Base-by-base conservation (phyloP, 2,888 invertebrate genomes). In the Tillus elongatus region DNA sequence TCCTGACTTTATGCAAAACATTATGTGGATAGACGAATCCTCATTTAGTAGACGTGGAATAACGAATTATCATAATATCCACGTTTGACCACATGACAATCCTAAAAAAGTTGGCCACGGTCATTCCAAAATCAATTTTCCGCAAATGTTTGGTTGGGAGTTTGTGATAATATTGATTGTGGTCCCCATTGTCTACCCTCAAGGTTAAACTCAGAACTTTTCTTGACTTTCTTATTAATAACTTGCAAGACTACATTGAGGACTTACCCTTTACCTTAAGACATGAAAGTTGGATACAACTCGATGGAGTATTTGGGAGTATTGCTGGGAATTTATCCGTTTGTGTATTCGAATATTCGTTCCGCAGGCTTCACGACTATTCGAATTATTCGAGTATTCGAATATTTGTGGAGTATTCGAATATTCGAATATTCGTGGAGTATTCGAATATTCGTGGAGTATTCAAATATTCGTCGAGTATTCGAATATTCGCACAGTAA, bases 231-330 rank as follows among this genome's bases (percentile, higher is more conserved):
- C 6, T 19, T 19, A n/a, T n/a, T 19, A 19, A 19, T 19, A 19
- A 19, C 24, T n/a, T 19, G 24, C n/a, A n/a, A n/a, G n/a, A n/a
- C n/a, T n/a, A n/a, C 24, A 19, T 19, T 19, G 24, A 19, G 24
- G 24, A 19, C n/a, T 19, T 19, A 19, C 24, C 24, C n/a, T n/a
- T 19, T 19, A 19, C 6, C n/a, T 19, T 19, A 19, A 19, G 24
- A 19, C 24, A 19, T 19, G 24, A 19, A 19, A 19, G 6, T 19
- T 8, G n/a, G n/a, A n/a, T n/a, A n/a, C n/a, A n/a, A n/a, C n/a
- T n/a, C n/a, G n/a, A n/a, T n/a, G n/a, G n/a, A n/a, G n/a, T n/a
- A n/a, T n/a, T n/a, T n/a, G n/a, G n/a, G n/a, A n/a, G n/a, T n/a
- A n/a, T n/a, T n/a, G n/a, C n/a, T n/a, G n/a, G n/a, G n/a, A n/a